A percentile compares a stretch with the other conserved stretches of the same genome.
phyloP scores from a whole-genome alignment of 35 echinoderm and acorn worm species.

The Diadema setosum region DNA sequence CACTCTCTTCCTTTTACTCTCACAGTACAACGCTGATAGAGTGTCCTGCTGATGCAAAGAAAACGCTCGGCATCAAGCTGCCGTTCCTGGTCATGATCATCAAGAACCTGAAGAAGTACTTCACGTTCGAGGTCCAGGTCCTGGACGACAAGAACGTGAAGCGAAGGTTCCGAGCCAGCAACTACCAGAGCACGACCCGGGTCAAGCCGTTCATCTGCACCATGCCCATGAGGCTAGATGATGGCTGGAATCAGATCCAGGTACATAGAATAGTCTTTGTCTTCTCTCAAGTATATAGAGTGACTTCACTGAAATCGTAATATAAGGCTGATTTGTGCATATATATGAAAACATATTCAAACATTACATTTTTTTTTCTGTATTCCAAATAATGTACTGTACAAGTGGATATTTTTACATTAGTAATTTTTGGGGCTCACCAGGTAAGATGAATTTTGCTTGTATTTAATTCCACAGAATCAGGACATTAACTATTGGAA shows the following conservation, averaged over 20 bases:
- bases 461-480: too few relatives aligned
- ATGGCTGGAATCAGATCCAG: slow-evolving; percentile 99
- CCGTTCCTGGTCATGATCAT: slow-evolving; percentile 99
- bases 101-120: slow-evolving; percentile 99
- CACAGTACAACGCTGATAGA: slow-evolving; percentile 92
- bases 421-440: too few relatives aligned
- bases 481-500: too few relatives aligned
- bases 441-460: too few relatives aligned
- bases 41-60: slow-evolving; percentile 81
- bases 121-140: slow-evolving; percentile 99
- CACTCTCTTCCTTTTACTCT: neutral
- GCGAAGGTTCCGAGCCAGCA: slow-evolving; percentile 94
- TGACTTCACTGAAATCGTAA: too few relatives aligned
- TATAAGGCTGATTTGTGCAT: too few relatives aligned
- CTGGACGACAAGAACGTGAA: slow-evolving; percentile 98
- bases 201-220: slow-evolving; percentile 99
- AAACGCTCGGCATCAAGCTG: slow-evolving; percentile 89
- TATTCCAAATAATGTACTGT: neutral
- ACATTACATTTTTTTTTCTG: too few relatives aligned
- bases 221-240: slow-evolving; percentile 99
- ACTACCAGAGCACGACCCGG: slow-evolving; percentile 98
- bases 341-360: too few relatives aligned
- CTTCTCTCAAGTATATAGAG: too few relatives aligned
- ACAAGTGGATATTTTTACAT: too few relatives aligned
- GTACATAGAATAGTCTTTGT: slow-evolving; percentile 43